Evolutionary conservation across 1,140 invertebrate genomes (phyloP).

Genomic region (Halyomorpha halys): DNA sequence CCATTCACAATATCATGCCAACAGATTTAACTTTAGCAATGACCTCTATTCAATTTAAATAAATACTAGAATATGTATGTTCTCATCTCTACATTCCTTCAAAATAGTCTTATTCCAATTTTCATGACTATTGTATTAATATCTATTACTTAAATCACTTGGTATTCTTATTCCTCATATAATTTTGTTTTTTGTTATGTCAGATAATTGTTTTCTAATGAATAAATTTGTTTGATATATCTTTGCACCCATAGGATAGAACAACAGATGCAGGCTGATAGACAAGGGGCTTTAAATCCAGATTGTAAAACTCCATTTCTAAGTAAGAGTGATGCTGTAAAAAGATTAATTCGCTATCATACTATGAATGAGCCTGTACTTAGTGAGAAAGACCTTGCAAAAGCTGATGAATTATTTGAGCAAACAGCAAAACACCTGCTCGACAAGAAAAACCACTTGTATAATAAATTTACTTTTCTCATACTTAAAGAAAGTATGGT

Average conservation of each 20-base stretch:
- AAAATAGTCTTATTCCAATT: no score
- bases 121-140: no score
- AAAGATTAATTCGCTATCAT: conserved; percentile 70
- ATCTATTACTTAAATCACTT: no score
- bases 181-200: neutral
- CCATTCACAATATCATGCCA: no score
- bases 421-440: conserved; percentile 59
- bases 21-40: no score
- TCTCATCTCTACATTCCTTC: neutral
- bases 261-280: conserved; percentile 65
- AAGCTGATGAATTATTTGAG: conserved; percentile 68
- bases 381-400: conserved; percentile 52
- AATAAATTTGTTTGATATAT: neutral
- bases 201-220: neutral
- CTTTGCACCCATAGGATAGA: conserved; percentile 45
- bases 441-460: conserved; percentile 61
- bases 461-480: conserved; percentile 66
- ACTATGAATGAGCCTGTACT: conserved; percentile 61
- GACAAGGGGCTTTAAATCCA: conserved; percentile 61
- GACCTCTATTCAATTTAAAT: no score
- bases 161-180: no score
- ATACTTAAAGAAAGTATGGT: conserved; percentile 78
- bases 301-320: conserved; percentile 66
- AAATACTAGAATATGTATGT: neutral
- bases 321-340: conserved; percentile 63